Conservation (phyloP, 1,140 invertebrate species). For the Pemphigus obesinymphae region DNA sequence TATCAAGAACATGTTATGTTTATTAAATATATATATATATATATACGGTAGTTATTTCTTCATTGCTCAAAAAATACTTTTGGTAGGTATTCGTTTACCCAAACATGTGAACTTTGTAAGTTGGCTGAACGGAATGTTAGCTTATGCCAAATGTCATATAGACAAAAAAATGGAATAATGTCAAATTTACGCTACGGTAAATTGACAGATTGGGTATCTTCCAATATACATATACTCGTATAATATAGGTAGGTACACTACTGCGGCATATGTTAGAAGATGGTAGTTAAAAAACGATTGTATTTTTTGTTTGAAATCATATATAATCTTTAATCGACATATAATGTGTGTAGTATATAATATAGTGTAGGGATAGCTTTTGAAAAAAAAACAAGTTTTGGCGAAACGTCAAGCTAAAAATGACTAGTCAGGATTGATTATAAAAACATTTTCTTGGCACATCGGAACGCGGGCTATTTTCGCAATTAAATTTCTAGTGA, state of each 20-base stretch:
- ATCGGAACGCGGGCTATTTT: slow-evolving; percentile 1
- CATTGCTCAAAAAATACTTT: neutral
- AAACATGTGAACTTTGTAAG: neutral
- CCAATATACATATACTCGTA: neutral
- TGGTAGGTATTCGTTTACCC: neutral
- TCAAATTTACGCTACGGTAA: neutral
- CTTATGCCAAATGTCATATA: neutral
- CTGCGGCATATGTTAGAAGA: neutral
- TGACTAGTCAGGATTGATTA: slow-evolving; percentile 37
- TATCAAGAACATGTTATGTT: neutral
- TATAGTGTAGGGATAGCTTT: neutral
- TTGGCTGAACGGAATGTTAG: neutral
- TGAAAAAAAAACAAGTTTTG: slow-evolving; percentile 18
- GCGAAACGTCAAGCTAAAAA: slow-evolving; percentile 35
- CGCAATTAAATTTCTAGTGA: slow-evolving; percentile 30
- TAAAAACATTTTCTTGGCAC: slow-evolving; percentile 40
- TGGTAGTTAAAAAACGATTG: neutral
- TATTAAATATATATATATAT: neutral
- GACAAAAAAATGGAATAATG: neutral
- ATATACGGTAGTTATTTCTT: neutral
- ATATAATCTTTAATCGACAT: neutral
- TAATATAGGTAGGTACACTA: neutral
- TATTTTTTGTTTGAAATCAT: slow-evolving; percentile 17
- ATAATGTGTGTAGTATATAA: neutral
- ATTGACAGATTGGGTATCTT: slow-evolving; percentile 19